Evolutionary conservation across 2,113 vertebrate species (phyloP).

Genomic region (Epinephelus moara): DNA sequence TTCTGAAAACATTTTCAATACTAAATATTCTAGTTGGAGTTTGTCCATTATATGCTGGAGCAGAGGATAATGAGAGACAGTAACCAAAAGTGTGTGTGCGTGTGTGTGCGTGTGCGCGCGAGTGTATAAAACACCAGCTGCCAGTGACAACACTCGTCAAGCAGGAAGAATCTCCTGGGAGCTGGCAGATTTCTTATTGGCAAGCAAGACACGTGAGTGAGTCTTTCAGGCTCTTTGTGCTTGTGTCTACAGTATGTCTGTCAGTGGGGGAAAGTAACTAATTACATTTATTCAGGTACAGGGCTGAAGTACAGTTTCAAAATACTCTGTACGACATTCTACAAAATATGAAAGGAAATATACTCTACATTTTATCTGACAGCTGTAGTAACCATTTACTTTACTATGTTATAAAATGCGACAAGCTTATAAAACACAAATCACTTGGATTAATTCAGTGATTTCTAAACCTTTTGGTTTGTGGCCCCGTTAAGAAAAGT

Average conservation of each 20-base stretch:
- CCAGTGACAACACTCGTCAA: slow-evolving; percentile 57
- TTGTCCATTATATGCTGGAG: slow-evolving; percentile 64
- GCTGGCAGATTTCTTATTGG: slow-evolving; percentile 53
- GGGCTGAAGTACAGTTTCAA: not conserved
- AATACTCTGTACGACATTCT: not conserved
- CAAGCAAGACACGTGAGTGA: slow-evolving; percentile 41
- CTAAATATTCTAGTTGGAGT: slow-evolving; percentile 63
- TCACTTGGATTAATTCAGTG: not conserved
- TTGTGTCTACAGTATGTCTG: not conserved
- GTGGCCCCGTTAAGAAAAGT: not conserved
- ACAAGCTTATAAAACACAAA: not conserved
- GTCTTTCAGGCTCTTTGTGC: slow-evolving; percentile 6
- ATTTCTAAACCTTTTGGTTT: not conserved
- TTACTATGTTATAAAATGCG: not conserved
- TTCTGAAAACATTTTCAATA: slow-evolving; percentile 56
- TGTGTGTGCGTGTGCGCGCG: slow-evolving; percentile 6
- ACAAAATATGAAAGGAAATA: not conserved
- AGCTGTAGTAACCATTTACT: not conserved
- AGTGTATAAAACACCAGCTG: slow-evolving; percentile 63
- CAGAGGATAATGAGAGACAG: slow-evolving; percentile 61
- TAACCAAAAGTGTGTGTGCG: slow-evolving; percentile 28
- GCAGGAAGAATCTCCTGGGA: slow-evolving; percentile 52
- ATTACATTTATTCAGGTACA: slow-evolving; percentile 3
- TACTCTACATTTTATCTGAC: not conserved
- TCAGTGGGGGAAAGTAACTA: not conserved